Percentiles rank a stretch among this genome's conserved stretches.
These are phyloP conservation scores for Enteromius afrohamiltoni DNA, from an alignment of 2,797 vertebrate species.

Conservation along the genomic window DNA sequence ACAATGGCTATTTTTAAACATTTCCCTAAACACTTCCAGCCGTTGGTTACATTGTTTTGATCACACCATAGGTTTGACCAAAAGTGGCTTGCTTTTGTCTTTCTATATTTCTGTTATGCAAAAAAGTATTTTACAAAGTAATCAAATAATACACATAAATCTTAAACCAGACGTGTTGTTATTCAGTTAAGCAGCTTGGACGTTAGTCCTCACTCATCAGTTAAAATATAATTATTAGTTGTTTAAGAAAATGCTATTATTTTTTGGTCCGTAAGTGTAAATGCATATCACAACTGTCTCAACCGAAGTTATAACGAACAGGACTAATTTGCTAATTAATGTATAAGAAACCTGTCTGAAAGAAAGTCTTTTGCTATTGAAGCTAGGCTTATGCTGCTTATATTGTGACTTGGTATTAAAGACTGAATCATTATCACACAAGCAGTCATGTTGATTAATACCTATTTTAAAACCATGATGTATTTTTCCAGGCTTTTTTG, in stretches of 20 bases:
- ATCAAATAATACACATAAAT: neutral
- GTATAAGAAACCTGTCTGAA: neutral
- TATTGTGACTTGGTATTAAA: neutral
- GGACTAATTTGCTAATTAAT: neutral
- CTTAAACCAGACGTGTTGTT: neutral
- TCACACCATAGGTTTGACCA: neutral
- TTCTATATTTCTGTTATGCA: neutral
- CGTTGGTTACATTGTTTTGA: neutral
- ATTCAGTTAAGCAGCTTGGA: neutral
- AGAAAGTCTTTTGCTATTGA: neutral
- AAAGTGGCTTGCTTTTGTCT: neutral
- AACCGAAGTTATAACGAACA: neutral
- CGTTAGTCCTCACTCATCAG: no score
- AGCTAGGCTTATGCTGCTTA: neutral
- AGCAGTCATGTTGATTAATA: neutral
- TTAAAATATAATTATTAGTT: no score
- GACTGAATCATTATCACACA: neutral
- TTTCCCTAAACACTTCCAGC: neutral
- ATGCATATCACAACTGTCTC: neutral
- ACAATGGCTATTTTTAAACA: neutral
- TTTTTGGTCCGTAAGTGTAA: neutral
- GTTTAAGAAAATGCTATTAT: neutral
- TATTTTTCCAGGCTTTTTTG: neutral
- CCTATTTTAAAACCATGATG: neutral
- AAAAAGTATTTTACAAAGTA: neutral